phyloP scores from a whole-genome alignment of 2,113 vertebrate species.

The Bothrops jararaca region DNA sequence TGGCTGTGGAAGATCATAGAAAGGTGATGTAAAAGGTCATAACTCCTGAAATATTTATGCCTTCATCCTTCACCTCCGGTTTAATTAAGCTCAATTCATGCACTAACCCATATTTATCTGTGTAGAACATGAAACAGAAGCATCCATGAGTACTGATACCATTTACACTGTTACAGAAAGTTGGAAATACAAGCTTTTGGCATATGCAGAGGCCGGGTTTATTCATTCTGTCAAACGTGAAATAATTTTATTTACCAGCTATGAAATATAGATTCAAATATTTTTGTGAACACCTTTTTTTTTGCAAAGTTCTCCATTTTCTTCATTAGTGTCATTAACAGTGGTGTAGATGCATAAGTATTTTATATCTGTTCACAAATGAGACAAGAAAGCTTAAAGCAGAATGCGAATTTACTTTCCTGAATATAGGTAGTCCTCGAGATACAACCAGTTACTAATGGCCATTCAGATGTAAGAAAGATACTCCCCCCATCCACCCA shows the following conservation, averaged over 20 bases:
- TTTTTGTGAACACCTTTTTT: neutral
- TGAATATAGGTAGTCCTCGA: neutral
- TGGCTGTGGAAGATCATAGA: neutral
- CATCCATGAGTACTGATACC: neutral
- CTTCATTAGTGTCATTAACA: neutral
- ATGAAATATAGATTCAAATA: neutral
- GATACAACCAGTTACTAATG: neutral
- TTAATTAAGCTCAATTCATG: neutral
- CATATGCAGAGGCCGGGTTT: neutral
- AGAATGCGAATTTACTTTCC: neutral
- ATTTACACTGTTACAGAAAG: neutral
- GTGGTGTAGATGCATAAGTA: neutral
- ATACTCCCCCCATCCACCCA: neutral
- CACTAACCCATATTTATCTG: neutral
- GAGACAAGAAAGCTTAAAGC: neutral
- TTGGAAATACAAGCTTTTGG: neutral
- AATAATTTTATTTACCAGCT: neutral
- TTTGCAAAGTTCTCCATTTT: neutral
- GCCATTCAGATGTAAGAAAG: neutral
- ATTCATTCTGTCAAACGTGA: neutral
- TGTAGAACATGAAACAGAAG: neutral
- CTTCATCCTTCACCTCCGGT: neutral
- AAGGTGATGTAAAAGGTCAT: neutral
- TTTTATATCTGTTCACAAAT: neutral
- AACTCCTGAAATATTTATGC: neutral